Evolutionary conservation across 2,113 vertebrate genomes (phyloP).

Genomic region (Apus apus): DNA sequence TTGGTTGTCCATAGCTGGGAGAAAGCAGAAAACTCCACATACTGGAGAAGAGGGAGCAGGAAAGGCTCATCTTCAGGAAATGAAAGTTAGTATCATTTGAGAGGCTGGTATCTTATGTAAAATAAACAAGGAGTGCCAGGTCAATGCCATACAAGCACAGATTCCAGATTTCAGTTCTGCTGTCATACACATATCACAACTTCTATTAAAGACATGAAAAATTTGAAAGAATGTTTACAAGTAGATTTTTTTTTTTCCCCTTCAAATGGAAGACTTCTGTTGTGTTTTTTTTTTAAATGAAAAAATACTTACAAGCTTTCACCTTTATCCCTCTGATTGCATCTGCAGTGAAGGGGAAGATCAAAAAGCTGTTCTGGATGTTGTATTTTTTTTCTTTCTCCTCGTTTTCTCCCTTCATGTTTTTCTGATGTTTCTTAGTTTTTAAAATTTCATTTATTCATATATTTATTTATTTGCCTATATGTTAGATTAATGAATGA

Average conservation of each 20-base stretch:
- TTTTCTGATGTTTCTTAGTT: neutral
- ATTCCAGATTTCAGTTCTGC: neutral
- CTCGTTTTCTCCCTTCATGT: neutral
- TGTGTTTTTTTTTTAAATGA: neutral
- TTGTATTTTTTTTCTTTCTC: neutral
- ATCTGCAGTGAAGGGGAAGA: neutral
- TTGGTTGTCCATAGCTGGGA: neutral
- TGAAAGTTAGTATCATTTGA: neutral
- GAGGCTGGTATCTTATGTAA: neutral
- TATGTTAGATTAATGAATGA: neutral
- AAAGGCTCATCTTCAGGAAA: neutral
- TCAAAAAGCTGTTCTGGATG: neutral
- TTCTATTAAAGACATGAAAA: neutral
- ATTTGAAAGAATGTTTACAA: neutral
- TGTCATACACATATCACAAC: neutral
- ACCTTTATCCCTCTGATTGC: neutral
- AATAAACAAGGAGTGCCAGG: neutral
- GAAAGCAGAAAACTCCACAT: neutral
- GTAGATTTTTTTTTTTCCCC: neutral
- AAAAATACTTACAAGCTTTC: neutral
- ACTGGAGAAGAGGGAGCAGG: neutral
- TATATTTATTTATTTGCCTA: neutral
- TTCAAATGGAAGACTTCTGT: neutral
- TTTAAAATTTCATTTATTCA: neutral
- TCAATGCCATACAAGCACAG: neutral